phyloP scores from a whole-genome alignment of 2,113 vertebrate species.

The Nycticebus coucang region DNA sequence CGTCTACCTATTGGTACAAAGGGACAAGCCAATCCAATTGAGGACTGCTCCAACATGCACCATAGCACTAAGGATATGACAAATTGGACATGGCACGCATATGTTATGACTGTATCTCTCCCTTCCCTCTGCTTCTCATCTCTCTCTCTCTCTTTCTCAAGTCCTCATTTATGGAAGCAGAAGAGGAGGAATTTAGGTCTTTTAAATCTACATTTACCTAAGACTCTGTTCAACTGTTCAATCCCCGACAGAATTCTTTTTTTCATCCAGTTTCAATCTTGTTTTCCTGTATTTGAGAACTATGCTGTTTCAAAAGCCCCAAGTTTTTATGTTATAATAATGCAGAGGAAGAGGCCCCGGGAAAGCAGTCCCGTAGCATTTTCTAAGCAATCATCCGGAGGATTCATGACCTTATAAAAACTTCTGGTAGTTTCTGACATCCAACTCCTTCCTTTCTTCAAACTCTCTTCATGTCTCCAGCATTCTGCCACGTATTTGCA shows the following conservation, averaged over 20 bases:
- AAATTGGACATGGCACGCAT: accelerated
- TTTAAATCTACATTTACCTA: not conserved
- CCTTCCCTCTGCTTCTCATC: not conserved
- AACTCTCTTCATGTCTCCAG: not conserved
- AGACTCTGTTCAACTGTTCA: not conserved
- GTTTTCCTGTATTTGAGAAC: slow-evolving; percentile 2
- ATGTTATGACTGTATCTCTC: not conserved
- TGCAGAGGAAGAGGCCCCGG: not conserved
- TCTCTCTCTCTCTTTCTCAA: not conserved
- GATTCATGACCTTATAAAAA: slow-evolving; percentile 39
- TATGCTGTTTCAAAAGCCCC: not conserved
- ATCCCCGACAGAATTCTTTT: not conserved
- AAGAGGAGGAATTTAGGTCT: not conserved
- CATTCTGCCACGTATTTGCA: not conserved
- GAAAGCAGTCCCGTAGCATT: not conserved
- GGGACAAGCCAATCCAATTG: not conserved
- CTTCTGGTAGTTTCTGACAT: slow-evolving; percentile 50
- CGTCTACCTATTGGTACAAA: not conserved
- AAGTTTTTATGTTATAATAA: slow-evolving; percentile 1
- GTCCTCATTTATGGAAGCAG: not conserved
- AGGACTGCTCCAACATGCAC: not conserved
- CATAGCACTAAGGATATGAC: not conserved
- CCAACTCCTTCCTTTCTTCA: not conserved
- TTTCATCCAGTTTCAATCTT: not conserved
- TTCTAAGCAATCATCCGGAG: not conserved